Evolutionary conservation across 2,797 vertebrate genomes (phyloP).

Genomic region (Microctenopoma stevenorrisi): DNA sequence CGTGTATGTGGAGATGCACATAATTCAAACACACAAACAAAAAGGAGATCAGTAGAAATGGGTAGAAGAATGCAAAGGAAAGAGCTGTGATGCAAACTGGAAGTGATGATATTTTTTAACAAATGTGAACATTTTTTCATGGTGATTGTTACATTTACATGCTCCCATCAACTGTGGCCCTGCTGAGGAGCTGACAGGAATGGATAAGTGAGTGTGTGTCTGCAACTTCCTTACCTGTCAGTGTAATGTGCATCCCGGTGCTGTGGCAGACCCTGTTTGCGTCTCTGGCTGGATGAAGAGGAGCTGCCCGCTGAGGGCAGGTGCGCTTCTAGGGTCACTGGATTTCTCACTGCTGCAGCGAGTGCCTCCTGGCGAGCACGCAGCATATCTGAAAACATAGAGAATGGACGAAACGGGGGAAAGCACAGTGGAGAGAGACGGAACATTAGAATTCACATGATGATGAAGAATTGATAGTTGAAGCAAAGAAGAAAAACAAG

Average conservation of each 20-base stretch:
- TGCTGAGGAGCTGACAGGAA: not conserved
- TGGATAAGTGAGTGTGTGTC: not conserved
- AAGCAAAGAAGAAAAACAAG: not conserved
- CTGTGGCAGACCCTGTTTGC: conserved; percentile 94
- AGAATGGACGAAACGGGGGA: not conserved
- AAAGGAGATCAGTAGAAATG: conserved; percentile 26
- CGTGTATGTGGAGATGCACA: conserved; percentile 62
- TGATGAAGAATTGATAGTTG: conserved; percentile 32
- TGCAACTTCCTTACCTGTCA: conserved; percentile 85
- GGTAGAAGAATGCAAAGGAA: conserved; percentile 12
- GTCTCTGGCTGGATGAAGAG: conserved; percentile 88
- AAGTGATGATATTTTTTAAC: conserved; percentile 55
- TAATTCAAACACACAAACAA: conserved; percentile 16
- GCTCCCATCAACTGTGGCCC: conserved; percentile 10
- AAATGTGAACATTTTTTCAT: not conserved
- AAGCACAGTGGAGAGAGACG: conserved; percentile 12
- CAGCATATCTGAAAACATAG: conserved; percentile 84
- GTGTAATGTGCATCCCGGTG: conserved; percentile 92
- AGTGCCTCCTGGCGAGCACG: conserved; percentile 92
- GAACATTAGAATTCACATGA: conserved; percentile 22
- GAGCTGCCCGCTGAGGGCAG: conserved; percentile 89
- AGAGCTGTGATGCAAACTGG: conserved; percentile 61
- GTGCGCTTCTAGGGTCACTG: conserved; percentile 90
- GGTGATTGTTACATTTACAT: conserved; percentile 15
- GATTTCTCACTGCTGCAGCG: conserved; percentile 84